Base-by-base conservation (phyloP, 1,140 invertebrate species). In the Archegozetes longisetosus region DNA sequence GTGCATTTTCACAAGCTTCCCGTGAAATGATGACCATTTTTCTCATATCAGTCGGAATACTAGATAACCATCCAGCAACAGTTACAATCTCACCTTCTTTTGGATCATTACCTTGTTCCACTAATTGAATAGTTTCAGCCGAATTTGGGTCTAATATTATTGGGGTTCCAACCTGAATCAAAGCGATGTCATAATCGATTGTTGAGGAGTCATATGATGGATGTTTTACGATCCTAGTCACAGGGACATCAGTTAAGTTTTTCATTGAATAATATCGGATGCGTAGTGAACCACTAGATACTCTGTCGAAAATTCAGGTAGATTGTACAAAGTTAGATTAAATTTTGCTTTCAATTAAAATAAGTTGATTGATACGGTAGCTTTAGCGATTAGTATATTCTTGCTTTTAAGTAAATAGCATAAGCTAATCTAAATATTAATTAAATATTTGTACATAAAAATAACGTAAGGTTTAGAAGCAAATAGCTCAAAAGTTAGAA, bases 161-260 rank as follows among this genome's bases (percentile, higher is more conserved):
- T 12, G 9, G 3, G 12, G 55, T 48, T 3, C 14, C 55, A 12
- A 50, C 9, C 27, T 27, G 17, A 3, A 57, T 9, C 9, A 57
- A n/a, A 22, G 32, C 55, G 12, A 57, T 57, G 22, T 57, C 55
- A 24, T 57, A 32, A 28, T 57, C 26, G 55, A 46, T 57, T 13
- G 55, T 57, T 12, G 12, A 48, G 55, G 26, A 32, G 55, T 47
- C 22, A 22, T 57, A 57, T 14, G 13, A 17, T 6, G 6, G 6
- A 29, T 57, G 55, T 23, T 20, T n/a, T 14, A 52, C 9, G 26
- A 57, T 29, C 27, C 13, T n/a, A 12, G 17, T n/a, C 4, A 57
- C 55, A 28, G 27, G 14, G 12, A 57, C 55, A 3, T 32, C 13
- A 4, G 14, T 6, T 13, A 17, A 32, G 22, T 57, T 9, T n/a